Conservation (phyloP, 2,888 invertebrate species). For the Diarsia mendica region DNA sequence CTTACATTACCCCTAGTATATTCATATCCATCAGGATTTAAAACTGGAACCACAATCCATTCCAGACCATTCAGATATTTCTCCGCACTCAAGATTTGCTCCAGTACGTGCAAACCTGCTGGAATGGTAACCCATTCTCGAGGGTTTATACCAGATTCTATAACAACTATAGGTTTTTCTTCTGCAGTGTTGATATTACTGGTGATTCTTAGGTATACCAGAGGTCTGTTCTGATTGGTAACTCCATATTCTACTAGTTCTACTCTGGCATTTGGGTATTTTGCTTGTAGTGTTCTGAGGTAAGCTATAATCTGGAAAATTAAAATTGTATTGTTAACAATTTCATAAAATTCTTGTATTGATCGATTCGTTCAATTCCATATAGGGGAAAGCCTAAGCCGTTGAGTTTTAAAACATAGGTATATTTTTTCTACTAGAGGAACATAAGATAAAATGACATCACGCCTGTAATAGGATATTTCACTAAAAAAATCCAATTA, state of each 20-base stretch:
- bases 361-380: too few relatives aligned
- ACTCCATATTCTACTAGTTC: slow-evolving; percentile 74
- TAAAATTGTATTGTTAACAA: too few relatives aligned
- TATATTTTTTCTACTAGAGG: too few relatives aligned
- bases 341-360: background rate
- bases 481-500: too few relatives aligned
- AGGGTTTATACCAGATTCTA: slow-evolving; percentile 92
- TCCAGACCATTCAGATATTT: slow-evolving; percentile 89
- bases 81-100: slow-evolving; percentile 89
- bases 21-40: slow-evolving; percentile 94
- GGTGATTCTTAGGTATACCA: slow-evolving; percentile 88
- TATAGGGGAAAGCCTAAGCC: too few relatives aligned
- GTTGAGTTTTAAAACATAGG: too few relatives aligned
- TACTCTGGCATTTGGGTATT: slow-evolving; percentile 68
- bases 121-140: slow-evolving; percentile 94
- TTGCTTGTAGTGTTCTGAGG: slow-evolving; percentile 68
- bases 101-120: slow-evolving; percentile 91
- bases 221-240: slow-evolving; percentile 75
- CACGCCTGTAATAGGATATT: too few relatives aligned
- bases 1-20: slow-evolving; percentile 90
- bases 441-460: too few relatives aligned
- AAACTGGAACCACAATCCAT: slow-evolving; percentile 92
- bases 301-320: slow-evolving; percentile 78
- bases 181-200: slow-evolving; percentile 70
- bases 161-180: slow-evolving; percentile 87